Evolutionary conservation across 2,113 vertebrate genomes (phyloP).

Genomic region (Pseudolaguvia tuberculata): DNA sequence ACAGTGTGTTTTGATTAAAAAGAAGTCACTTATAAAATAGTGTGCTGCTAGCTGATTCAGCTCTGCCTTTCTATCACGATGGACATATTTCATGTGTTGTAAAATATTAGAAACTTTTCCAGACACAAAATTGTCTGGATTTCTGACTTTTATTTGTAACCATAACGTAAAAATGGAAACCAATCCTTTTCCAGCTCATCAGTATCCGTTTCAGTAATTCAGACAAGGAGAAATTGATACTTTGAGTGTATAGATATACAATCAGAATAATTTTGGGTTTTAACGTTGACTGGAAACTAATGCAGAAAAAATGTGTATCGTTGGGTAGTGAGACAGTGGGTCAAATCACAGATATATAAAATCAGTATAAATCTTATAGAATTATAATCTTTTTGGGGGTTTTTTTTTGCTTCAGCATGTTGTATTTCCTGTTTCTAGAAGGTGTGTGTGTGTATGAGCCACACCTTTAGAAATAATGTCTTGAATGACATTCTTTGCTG

Average conservation of each 20-base stretch:
- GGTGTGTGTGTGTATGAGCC: constrained; percentile 34
- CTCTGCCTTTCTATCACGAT: neutral
- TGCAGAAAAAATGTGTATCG: neutral
- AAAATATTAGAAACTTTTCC: neutral
- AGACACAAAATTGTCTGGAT: neutral
- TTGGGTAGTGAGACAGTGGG: neutral
- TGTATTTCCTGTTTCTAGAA: neutral
- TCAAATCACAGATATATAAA: constrained; percentile 57
- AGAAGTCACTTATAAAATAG: constrained; percentile 11
- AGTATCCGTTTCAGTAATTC: too few species aligned
- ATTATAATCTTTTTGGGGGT: constrained; percentile 48
- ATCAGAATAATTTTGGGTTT: neutral
- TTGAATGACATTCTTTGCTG: constrained; percentile 19
- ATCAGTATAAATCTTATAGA: constrained; percentile 60
- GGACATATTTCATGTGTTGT: neutral
- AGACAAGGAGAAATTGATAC: too few species aligned
- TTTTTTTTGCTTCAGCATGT: constrained; percentile 51
- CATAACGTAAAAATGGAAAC: constrained; percentile 17
- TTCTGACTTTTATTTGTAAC: constrained; percentile 5
- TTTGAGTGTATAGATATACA: too few species aligned
- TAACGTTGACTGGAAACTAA: neutral
- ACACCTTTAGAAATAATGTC: neutral
- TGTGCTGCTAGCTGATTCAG: neutral
- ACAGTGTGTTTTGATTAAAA: constrained; percentile 74
- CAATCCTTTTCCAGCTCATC: too few species aligned